A percentile compares a stretch with the other conserved stretches of the same genome.
Conservation (phyloP, 1,140 invertebrate genomes). For the Polypedilum vanderplanki region DNA sequence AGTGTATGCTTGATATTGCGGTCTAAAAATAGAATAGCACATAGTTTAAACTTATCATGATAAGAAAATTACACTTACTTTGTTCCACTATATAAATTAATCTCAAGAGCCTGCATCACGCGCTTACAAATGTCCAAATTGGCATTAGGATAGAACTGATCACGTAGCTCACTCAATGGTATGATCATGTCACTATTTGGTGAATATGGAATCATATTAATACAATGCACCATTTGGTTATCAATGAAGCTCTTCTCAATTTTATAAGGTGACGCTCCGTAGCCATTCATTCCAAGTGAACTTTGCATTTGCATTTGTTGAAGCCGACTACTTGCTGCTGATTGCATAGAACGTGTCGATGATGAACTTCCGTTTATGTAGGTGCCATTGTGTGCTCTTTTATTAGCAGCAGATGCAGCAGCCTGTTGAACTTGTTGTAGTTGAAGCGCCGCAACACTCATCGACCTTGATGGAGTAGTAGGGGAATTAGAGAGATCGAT, state of each 20-base stretch:
- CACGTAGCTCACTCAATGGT: constrained; percentile 71
- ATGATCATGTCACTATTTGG: constrained; percentile 71
- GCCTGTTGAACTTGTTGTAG: constrained; percentile 35
- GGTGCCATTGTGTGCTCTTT: constrained; percentile 35
- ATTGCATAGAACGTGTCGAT: constrained; percentile 36
- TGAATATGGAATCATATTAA: constrained; percentile 72
- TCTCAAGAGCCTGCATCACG: constrained; percentile 66
- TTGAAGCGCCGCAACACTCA: constrained; percentile 37
- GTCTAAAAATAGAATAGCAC: constrained; percentile 47
- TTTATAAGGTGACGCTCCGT: constrained; percentile 45
- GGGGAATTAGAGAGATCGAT: constrained; percentile 43
- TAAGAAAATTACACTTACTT: constrained; percentile 51
- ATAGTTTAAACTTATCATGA: no score
- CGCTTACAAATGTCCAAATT: constrained; percentile 64
- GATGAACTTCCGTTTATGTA: constrained; percentile 38
- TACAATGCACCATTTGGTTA: constrained; percentile 72
- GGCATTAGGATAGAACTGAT: constrained; percentile 69
- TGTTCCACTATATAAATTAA: constrained; percentile 74
- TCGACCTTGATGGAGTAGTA: constrained; percentile 41
- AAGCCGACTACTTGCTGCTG: constrained; percentile 35
- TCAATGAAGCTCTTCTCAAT: constrained; percentile 68
- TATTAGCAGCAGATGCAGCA: constrained; percentile 36
- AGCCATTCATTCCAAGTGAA: not conserved
- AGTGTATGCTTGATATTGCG: constrained; percentile 64
- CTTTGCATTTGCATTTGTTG: constrained; percentile 29